These are phyloP conservation scores for Oophaga sylvatica DNA, from an alignment of 2,797 vertebrate species.

Conservation along the genomic window DNA sequence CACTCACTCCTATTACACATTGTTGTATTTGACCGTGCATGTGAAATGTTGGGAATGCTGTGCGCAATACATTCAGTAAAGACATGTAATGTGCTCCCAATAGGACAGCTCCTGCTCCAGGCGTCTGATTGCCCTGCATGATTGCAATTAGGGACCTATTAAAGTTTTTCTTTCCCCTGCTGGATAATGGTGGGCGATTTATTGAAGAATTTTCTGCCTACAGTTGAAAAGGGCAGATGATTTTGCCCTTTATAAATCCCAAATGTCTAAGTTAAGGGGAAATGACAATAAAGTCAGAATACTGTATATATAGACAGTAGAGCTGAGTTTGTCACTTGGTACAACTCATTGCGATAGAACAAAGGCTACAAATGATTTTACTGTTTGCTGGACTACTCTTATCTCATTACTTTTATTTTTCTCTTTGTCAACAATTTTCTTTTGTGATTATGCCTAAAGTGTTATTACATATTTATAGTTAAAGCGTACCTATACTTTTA, in stretches of 20 bases:
- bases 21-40: constrained; percentile 11
- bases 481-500: too few species aligned
- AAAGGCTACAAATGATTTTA: not conserved
- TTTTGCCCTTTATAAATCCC: constrained; percentile 25
- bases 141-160: constrained; percentile 55
- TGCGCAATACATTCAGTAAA: not conserved
- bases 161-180: constrained; percentile 32
- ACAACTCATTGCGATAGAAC: too few species aligned
- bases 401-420: not conserved
- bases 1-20: constrained; percentile 36
- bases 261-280: not conserved
- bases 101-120: constrained; percentile 7
- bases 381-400: not conserved
- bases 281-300: not conserved
- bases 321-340: not conserved
- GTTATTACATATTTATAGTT: too few species aligned
- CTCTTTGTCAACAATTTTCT: too few species aligned
- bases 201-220: constrained; percentile 23
- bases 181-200: constrained; percentile 51
- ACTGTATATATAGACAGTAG: not conserved
- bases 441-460: too few species aligned
- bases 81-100: constrained; percentile 29
- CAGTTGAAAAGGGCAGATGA: constrained; percentile 41
- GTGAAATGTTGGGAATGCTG: constrained; percentile 33
- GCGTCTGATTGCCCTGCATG: constrained; percentile 54